These are phyloP conservation scores for Calliopsis andreniformis DNA, from an alignment of 1,140 invertebrate genomes.

Conservation along the genomic window DNA sequence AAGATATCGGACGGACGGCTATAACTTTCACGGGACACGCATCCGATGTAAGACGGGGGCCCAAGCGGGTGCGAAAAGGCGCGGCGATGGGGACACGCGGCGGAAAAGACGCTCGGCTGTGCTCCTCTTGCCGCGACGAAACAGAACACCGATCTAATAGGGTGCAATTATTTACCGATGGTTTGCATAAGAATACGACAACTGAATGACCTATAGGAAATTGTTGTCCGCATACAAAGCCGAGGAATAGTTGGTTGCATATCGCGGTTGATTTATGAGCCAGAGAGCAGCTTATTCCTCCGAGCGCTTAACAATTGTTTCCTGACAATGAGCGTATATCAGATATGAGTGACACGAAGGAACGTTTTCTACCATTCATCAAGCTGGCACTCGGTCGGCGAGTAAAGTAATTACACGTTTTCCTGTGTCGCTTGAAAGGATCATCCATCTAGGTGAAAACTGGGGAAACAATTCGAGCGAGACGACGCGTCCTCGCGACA, in stretches of 20 bases:
- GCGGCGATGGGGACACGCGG: not conserved
- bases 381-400: conserved; percentile 59
- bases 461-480: conserved; percentile 44
- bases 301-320: conserved; percentile 66
- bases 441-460: conserved; percentile 52
- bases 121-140: not conserved
- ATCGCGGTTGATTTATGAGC: conserved; percentile 63
- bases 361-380: conserved; percentile 69
- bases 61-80: not conserved
- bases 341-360: conserved; percentile 64
- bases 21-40: conserved; percentile 36
- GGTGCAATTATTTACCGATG: conserved; percentile 50
- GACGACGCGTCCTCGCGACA: conserved; percentile 9
- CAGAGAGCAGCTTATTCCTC: conserved; percentile 60
- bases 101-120: not conserved
- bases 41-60: conserved; percentile 2
- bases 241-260: conserved; percentile 44
- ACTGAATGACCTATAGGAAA: conserved; percentile 56
- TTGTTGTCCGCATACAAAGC: conserved; percentile 43
- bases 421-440: conserved; percentile 64
- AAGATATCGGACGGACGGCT: not conserved
- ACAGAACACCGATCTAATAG: conserved; percentile 44
- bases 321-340: conserved; percentile 68
- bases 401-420: conserved; percentile 68
- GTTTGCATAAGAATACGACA: conserved; percentile 55